Percentiles rank a stretch among this genome's conserved stretches.
phyloP scores from a whole-genome alignment of 2,797 vertebrate genomes.

The Oryzias sinensis region DNA sequence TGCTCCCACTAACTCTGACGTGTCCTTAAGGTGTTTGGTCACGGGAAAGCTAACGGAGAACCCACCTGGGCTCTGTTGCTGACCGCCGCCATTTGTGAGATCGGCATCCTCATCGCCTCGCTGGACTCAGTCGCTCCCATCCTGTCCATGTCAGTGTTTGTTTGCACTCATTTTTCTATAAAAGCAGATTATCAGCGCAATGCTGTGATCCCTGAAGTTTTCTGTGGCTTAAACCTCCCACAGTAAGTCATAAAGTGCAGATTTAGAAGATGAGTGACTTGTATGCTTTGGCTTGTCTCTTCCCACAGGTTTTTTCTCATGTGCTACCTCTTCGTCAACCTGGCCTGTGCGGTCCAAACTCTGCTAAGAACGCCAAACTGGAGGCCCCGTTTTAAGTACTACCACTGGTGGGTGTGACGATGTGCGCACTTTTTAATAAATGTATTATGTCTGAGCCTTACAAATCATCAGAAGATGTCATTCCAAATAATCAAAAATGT shows the following conservation, averaged over 20 bases:
- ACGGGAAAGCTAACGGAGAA: conserved; percentile 94
- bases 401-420: conserved; percentile 81
- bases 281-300: neutral
- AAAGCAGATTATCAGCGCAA: conserved; percentile 14
- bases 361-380: conserved; percentile 93
- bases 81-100: conserved; percentile 91
- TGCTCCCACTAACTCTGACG: neutral
- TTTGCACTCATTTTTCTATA: conserved; percentile 10
- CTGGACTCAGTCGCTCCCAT: conserved; percentile 94
- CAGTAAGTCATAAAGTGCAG: conserved; percentile 17
- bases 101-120: conserved; percentile 93
- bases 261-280: conserved; percentile 12
- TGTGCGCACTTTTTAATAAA: neutral
- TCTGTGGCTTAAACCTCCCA: conserved; percentile 8
- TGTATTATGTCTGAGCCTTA: neutral
- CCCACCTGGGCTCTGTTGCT: conserved; percentile 95
- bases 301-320: conserved; percentile 92
- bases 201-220: conserved; percentile 12
- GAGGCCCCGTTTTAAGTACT: conserved; percentile 95
- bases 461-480: too few species aligned
- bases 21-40: conserved; percentile 88
- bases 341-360: conserved; percentile 94
- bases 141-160: conserved; percentile 89
- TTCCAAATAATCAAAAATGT: too few species aligned
- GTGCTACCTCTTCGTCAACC: conserved; percentile 97